Base-by-base conservation (phyloP, 2,797 vertebrate genomes). In the Rhinatrema bivittatum region DNA sequence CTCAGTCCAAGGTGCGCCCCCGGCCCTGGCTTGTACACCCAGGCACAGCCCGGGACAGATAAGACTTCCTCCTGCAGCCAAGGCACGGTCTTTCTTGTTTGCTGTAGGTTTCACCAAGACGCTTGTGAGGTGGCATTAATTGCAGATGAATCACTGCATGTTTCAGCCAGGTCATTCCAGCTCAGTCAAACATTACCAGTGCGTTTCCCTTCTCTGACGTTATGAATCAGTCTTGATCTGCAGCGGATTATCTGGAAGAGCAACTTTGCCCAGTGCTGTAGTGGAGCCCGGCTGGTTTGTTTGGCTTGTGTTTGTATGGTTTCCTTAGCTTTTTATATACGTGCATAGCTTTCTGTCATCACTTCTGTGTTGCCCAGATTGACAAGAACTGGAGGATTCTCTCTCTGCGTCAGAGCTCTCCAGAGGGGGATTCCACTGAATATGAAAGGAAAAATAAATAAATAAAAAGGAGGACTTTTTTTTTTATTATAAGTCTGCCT, bases 241-340 rank as follows among this genome's bases (percentile, higher is more conserved):
- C 52, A 51, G 46, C 43, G 57, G 39, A 40, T 59, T 42, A n/a
- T n/a, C 60, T 53, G 21, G 23, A 35, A 53, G 52, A 50, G 3
- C 56, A 51, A 2, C 40, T 33, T 20, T 25, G 48, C 29, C 18
- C 26, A n/a, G n/a, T n/a, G n/a, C n/a, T n/a, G n/a, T n/a, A n/a
- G n/a, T n/a, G n/a, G n/a, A n/a, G n/a, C n/a, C n/a, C n/a, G n/a
- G n/a, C n/a, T n/a, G n/a, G n/a, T n/a, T n/a, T n/a, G n/a, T n/a
- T n/a, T n/a, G n/a, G n/a, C n/a, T n/a, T n/a, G n/a, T n/a, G n/a
- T n/a, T n/a, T n/a, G n/a, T n/a, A n/a, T n/a, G n/a, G n/a, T n/a
- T n/a, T n/a, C n/a, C n/a, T n/a, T n/a, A n/a, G n/a, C n/a, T n/a
- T n/a, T n/a, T n/a, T n/a, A n/a, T n/a, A n/a, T n/a, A n/a, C n/a